A percentile compares a stretch with the other conserved stretches of the same genome.
Evolutionary conservation across 2,797 vertebrate genomes (phyloP).

Genomic region (Picus viridis): DNA sequence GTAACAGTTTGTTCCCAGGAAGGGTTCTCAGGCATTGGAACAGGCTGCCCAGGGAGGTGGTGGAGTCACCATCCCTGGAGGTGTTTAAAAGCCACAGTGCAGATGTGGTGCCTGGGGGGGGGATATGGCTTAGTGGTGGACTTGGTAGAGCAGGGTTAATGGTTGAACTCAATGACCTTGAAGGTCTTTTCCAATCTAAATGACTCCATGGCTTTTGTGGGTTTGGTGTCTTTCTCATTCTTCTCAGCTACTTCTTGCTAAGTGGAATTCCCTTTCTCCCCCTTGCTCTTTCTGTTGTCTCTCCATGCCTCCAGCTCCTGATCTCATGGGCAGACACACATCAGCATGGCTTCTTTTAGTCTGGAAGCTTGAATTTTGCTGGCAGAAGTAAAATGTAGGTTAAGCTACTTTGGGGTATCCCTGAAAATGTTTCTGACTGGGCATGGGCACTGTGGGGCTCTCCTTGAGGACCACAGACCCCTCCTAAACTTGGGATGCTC

Average conservation of each 20-base stretch:
- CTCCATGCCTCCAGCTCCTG: background rate
- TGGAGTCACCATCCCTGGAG: too few species aligned
- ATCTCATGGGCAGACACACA: background rate
- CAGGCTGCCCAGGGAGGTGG: too few species aligned
- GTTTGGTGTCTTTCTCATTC: background rate
- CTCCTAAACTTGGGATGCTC: background rate
- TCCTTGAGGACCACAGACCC: background rate
- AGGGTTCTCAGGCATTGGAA: too few species aligned
- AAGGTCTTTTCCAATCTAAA: too few species aligned
- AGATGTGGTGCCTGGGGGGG: too few species aligned
- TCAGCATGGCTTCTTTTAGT: background rate
- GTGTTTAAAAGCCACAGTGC: too few species aligned
- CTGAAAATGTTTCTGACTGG: background rate
- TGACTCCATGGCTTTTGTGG: background rate
- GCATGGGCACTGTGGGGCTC: background rate
- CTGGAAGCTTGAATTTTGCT: background rate
- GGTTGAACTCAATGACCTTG: too few species aligned
- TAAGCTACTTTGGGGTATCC: background rate
- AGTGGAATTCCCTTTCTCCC: background rate
- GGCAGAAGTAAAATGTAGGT: background rate
- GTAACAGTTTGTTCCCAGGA: too few species aligned
- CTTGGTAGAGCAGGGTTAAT: too few species aligned
- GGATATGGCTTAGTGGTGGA: too few species aligned
- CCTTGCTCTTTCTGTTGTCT: background rate
- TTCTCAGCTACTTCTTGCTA: background rate